Percentiles rank a stretch among this genome's conserved stretches.
Evolutionary conservation across 2,113 vertebrate genomes (phyloP).

Genomic region (Atractosteus spatula): DNA sequence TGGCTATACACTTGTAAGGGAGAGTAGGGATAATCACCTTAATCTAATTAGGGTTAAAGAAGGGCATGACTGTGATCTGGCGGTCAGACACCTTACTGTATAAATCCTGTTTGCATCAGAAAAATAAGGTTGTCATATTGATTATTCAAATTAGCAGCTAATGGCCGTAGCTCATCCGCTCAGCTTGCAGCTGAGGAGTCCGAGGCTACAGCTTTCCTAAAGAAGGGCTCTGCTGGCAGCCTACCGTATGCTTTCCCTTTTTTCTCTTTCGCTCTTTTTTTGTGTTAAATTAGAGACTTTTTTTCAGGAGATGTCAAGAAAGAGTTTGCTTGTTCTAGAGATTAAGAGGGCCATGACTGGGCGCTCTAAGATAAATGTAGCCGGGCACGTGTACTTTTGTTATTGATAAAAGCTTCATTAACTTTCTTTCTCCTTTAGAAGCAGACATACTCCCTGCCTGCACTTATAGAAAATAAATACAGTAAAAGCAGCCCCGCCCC

Average conservation of each 20-base stretch:
- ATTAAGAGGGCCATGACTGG: slow-evolving; percentile 19
- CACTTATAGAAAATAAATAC: neutral
- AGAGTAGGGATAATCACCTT: slow-evolving; percentile 96
- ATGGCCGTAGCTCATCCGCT: slow-evolving; percentile 64
- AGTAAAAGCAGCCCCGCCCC: neutral
- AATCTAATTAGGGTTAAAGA: slow-evolving; percentile 99
- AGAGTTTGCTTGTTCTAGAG: slow-evolving; percentile 18
- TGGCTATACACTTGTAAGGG: slow-evolving; percentile 96
- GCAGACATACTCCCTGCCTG: slow-evolving; percentile 23
- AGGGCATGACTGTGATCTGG: slow-evolving; percentile 94
- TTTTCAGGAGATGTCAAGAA: slow-evolving; percentile 6
- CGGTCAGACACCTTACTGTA: slow-evolving; percentile 86
- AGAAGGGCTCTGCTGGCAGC: slow-evolving; percentile 50
- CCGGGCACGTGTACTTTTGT: slow-evolving; percentile 24
- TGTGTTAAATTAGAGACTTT: slow-evolving; percentile 48
- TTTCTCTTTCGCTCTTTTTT: slow-evolving; percentile 30
- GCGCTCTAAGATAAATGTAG: slow-evolving; percentile 7
- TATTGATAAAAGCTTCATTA: slow-evolving; percentile 24
- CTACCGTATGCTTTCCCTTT: slow-evolving; percentile 53
- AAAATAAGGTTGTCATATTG: slow-evolving; percentile 99
- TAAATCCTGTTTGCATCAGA: slow-evolving; percentile 97
- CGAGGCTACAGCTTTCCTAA: slow-evolving; percentile 60
- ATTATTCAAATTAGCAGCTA: slow-evolving; percentile 89
- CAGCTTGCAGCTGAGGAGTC: slow-evolving; percentile 63
- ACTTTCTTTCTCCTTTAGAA: slow-evolving; percentile 3